Evolutionary conservation across 2,888 invertebrate species (phyloP).

Genomic region (Arenicola marina): DNA sequence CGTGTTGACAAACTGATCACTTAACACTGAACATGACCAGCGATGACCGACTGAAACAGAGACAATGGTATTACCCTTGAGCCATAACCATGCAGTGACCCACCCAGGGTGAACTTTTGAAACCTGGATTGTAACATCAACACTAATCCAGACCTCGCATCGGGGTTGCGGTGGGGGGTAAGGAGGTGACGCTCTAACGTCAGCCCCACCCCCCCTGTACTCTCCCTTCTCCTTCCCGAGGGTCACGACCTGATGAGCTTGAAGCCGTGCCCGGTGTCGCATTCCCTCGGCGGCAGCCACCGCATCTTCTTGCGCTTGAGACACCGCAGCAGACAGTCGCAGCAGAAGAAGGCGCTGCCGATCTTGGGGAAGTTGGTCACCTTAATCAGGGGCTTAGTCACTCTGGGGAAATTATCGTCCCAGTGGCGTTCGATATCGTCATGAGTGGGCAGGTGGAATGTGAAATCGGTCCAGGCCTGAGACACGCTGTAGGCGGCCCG

Average conservation of each 20-base stretch:
- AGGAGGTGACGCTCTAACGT: too few species aligned
- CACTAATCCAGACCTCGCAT: too few species aligned
- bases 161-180: too few species aligned
- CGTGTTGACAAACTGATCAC: too few species aligned
- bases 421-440: slow-evolving; percentile 55
- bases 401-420: slow-evolving; percentile 50
- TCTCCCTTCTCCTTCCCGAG: too few species aligned
- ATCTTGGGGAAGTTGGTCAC: slow-evolving; percentile 44
- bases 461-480: slow-evolving; percentile 53
- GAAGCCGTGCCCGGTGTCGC: slow-evolving; percentile 59
- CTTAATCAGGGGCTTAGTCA: slow-evolving; percentile 47
- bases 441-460: slow-evolving; percentile 52
- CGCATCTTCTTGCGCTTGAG: slow-evolving; percentile 49
- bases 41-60: too few species aligned
- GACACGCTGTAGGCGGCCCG: slow-evolving; percentile 50
- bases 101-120: too few species aligned
- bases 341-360: slow-evolving; percentile 46
- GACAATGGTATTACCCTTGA: too few species aligned
- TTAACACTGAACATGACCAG: too few species aligned
- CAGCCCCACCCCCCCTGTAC: too few species aligned
- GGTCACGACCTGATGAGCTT: slow-evolving; percentile 41
- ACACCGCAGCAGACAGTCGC: slow-evolving; percentile 46
- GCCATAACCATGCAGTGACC: too few species aligned
- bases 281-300: slow-evolving; percentile 53
- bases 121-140: too few species aligned